phyloP scores from a whole-genome alignment of 1,140 invertebrate species.

The Stratiolaelaps scimitus region DNA sequence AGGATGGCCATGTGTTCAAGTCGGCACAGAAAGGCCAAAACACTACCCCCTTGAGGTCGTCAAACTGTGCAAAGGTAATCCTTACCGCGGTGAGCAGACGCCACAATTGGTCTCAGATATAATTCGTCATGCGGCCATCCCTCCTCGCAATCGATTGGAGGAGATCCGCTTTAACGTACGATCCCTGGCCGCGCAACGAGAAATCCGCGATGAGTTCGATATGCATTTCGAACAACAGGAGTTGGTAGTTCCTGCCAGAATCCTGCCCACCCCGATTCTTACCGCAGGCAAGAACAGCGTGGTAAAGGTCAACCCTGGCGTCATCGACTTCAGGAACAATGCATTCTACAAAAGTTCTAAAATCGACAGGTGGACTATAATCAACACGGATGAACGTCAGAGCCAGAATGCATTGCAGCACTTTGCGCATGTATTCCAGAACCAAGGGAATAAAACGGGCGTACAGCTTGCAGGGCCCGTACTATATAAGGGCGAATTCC shows the following conservation, averaged over 20 bases:
- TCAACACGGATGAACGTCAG: not conserved
- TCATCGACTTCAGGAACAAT: not conserved
- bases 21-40: not conserved
- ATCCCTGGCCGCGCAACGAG: not conserved
- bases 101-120: not conserved
- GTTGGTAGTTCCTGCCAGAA: not conserved
- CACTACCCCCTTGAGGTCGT: not conserved
- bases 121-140: not conserved
- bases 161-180: not conserved
- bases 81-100: slow-evolving; percentile 8
- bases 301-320: not conserved
- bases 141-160: not conserved
- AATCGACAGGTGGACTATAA: slow-evolving; percentile 4
- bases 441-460: not conserved
- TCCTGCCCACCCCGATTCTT: not conserved
- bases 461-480: not conserved
- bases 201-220: not conserved
- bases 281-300: not conserved
- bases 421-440: not conserved
- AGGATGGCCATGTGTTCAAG: not conserved
- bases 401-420: not conserved
- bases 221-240: not conserved
- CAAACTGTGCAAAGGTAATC: not conserved
- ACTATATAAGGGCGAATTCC: not conserved
- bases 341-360: not conserved